These are phyloP conservation scores for Orchesella cincta DNA, from an alignment of 1,140 invertebrate species.

Conservation along the genomic window DNA sequence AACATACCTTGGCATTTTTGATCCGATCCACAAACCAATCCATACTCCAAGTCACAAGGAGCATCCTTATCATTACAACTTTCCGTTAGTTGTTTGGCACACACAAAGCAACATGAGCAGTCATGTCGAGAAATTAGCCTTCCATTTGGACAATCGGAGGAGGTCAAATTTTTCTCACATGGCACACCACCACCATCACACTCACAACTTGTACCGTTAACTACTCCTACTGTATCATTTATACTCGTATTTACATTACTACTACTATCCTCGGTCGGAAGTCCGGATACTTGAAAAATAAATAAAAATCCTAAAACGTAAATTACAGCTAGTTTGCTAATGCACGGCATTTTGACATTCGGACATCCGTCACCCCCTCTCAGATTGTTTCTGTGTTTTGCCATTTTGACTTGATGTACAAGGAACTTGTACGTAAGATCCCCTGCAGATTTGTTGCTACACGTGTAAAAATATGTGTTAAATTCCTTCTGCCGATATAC, in stretches of 20 bases:
- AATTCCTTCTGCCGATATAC: neutral
- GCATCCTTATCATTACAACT: conserved; percentile 47
- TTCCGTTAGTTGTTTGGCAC: conserved; percentile 52
- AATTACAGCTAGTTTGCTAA: neutral
- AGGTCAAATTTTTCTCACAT: conserved; percentile 49
- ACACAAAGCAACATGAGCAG: conserved; percentile 51
- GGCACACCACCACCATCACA: conserved; percentile 40
- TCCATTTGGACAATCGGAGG: conserved; percentile 48
- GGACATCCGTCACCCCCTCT: no score
- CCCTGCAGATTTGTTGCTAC: no score
- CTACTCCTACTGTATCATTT: conserved; percentile 13
- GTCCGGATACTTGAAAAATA: neutral
- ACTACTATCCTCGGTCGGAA: neutral
- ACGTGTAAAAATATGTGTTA: neutral
- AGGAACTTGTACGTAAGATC: no score
- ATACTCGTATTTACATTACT: neutral
- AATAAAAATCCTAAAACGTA: conserved; percentile 8
- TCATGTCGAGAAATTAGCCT: conserved; percentile 48
- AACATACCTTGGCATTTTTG: conserved; percentile 47
- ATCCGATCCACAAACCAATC: conserved; percentile 47
- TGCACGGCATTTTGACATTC: neutral
- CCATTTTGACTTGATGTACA: no score
- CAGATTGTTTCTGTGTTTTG: no score
- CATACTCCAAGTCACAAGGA: conserved; percentile 48
- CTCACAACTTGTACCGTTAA: neutral